Base-by-base conservation (phyloP, 2,797 vertebrate genomes). In the Lateolabrax maculatus region DNA sequence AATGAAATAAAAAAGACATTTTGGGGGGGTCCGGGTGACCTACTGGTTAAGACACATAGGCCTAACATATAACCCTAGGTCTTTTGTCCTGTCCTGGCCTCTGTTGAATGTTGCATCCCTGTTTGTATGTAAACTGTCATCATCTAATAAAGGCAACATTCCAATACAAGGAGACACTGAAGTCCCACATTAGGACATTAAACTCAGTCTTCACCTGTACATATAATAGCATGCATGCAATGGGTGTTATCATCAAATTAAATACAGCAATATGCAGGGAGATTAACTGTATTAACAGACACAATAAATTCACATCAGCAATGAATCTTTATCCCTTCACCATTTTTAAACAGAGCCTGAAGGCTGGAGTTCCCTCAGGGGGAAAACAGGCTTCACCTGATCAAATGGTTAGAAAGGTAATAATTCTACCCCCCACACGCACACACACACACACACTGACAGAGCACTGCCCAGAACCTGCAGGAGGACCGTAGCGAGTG, bases 301-400 rank as follows among this genome's bases (percentile, higher is more conserved):
- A 46, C 19, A 62, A 62, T 68, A 46, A 63, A 67, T 25, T 72
- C 51, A 68, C 49, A 71, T 56, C 70, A 62, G 34, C 46, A 18
- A 49, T 73, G 75, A 85, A 62, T 71, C 79, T 77, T 77, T 64
- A 67, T 64, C 44, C 43, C 18, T 25, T 65, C 61, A 77, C 65
- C 15, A 18, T 63, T 75, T 71, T 39, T 64, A 79, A 75, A 75
- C 60, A 44, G 43, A 57, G 66, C 41, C 75, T 60, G 37, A 69
- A 75, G 62, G 74, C 62, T 57, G 21, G 25, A 70, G 74, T 65
- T 61, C 43, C 71, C 55, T 71, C 61, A 5, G 34, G 49, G 52
- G 41, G 34, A 76, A 64, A 82, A 79, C 71, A 55, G 25, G 62
- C 58, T 55, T 68, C 46, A 83, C 53, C 67, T 76, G 71, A 84